These are phyloP conservation scores for Anthophora plumipes DNA, from an alignment of 2,888 invertebrate genomes.

Conservation along the genomic window DNA sequence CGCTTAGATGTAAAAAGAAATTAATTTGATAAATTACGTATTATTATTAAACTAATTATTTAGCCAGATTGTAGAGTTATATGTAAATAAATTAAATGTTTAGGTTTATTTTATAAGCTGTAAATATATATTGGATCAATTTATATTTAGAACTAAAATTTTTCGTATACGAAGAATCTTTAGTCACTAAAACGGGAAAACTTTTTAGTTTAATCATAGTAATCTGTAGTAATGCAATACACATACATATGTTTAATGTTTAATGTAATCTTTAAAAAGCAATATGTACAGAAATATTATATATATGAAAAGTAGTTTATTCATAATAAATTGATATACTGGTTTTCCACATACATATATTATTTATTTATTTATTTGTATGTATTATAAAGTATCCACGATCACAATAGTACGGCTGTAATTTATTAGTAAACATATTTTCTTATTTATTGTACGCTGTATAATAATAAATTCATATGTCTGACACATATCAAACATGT, in stretches of 20 bases:
- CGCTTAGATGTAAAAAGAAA: neutral
- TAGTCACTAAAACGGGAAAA: neutral
- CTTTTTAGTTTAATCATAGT: neutral
- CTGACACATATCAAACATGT: neutral
- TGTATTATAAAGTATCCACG: neutral
- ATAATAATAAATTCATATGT: neutral
- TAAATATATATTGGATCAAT: constrained; percentile 26
- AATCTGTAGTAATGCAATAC: neutral
- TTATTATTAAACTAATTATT: constrained; percentile 22
- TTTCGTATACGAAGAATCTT: constrained; percentile 15
- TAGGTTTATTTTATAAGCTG: constrained; percentile 4
- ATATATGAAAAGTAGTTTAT: constrained; percentile 14
- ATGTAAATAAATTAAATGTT: constrained; percentile 3
- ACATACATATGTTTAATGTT: neutral
- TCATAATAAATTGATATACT: neutral
- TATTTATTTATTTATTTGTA: neutral
- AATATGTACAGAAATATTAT: neutral
- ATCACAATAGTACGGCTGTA: neutral
- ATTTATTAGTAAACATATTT: neutral
- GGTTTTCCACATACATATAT: neutral
- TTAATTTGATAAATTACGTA: constrained; percentile 8
- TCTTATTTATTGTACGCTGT: neutral
- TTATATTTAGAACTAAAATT: neutral
- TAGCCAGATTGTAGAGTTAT: constrained; percentile 5
- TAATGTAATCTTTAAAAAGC: neutral